These are phyloP conservation scores for Brenthis hecate DNA, from an alignment of 2,888 invertebrate species.

Conservation along the genomic window DNA sequence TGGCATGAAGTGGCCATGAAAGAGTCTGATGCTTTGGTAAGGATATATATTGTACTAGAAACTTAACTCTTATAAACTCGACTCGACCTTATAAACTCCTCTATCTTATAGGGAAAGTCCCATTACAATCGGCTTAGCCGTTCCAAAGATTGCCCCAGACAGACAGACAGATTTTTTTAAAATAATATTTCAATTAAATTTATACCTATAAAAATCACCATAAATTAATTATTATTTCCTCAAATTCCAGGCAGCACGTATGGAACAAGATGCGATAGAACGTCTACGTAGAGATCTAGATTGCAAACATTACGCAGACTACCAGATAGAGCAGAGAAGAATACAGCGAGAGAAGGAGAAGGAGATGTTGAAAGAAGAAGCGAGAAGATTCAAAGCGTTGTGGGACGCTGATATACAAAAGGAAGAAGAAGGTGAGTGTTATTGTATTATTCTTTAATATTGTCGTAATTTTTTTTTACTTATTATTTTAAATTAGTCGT, in stretches of 20 bases:
- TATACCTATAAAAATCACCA: no score
- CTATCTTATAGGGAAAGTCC: no score
- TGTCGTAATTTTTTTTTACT: no score
- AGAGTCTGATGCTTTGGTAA: conserved; percentile 78
- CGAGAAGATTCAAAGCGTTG: conserved; percentile 52
- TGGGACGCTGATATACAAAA: conserved; percentile 60
- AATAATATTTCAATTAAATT: no score
- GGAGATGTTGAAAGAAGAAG: conserved; percentile 60
- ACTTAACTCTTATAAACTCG: no score
- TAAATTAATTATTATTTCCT: neutral
- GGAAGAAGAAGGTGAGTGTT: conserved; percentile 60
- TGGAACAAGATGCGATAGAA: conserved; percentile 76
- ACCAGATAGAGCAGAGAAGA: conserved; percentile 53
- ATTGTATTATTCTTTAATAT: no score
- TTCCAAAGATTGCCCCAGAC: no score
- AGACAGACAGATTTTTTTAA: no score
- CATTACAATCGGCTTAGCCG: no score
- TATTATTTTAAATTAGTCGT: no score
- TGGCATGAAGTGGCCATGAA: conserved; percentile 84
- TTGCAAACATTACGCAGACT: conserved; percentile 54
- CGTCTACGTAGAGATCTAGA: conserved; percentile 62
- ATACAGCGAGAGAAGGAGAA: conserved; percentile 55
- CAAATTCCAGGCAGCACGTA: conserved; percentile 69
- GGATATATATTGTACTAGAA: neutral
- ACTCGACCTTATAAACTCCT: no score